These are phyloP conservation scores for Dreissena polymorpha DNA, from an alignment of 1,140 invertebrate species.

Conservation along the genomic window DNA sequence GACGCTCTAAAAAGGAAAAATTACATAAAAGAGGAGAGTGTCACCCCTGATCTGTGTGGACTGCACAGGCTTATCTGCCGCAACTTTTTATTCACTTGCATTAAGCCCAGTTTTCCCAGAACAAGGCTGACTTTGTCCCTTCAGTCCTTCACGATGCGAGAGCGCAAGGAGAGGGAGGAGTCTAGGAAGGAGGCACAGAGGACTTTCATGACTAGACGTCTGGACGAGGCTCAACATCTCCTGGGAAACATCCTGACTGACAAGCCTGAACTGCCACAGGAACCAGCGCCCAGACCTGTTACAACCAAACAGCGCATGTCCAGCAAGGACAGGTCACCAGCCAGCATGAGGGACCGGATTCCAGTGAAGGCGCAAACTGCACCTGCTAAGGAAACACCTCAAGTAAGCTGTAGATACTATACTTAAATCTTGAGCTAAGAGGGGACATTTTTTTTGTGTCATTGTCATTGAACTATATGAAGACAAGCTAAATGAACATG, in stretches of 20 bases:
- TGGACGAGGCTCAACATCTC: conserved; percentile 69
- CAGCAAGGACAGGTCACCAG: conserved; percentile 37
- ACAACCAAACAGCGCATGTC: conserved; percentile 48
- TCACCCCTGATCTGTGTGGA: too few species aligned
- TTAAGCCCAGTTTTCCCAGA: too few species aligned
- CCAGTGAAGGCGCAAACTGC: neutral
- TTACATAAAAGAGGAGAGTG: too few species aligned
- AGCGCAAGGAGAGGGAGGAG: conserved; percentile 51
- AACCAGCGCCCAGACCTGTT: conserved; percentile 40
- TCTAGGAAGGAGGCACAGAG: conserved; percentile 53
- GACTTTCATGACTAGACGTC: conserved; percentile 62
- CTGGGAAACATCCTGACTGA: conserved; percentile 71
- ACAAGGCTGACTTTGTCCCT: too few species aligned
- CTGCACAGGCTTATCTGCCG: too few species aligned
- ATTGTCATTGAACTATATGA: too few species aligned
- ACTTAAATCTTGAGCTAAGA: too few species aligned
- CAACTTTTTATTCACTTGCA: too few species aligned
- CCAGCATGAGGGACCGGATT: neutral
- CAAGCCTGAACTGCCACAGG: conserved; percentile 66
- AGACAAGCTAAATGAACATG: too few species aligned
- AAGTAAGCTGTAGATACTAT: too few species aligned
- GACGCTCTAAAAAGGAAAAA: too few species aligned
- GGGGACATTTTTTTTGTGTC: too few species aligned
- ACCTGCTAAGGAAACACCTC: neutral
- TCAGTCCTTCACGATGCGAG: conserved; percentile 9